Evolutionary conservation across 2,888 invertebrate genomes (phyloP).

Genomic region (Drosophila mimetica): DNA sequence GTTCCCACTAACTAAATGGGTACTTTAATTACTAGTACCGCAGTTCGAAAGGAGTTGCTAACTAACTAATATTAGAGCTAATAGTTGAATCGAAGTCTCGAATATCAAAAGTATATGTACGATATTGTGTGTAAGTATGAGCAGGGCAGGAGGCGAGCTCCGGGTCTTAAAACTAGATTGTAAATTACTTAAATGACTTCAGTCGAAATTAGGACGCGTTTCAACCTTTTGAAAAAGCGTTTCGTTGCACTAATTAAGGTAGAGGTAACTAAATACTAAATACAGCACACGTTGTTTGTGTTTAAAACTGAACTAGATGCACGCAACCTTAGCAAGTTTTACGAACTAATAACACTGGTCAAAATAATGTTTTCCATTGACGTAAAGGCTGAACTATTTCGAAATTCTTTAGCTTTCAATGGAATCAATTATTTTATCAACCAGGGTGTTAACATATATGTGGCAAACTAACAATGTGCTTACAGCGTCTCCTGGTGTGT

Average conservation of each 20-base stretch:
- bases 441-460: not conserved
- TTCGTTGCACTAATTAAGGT: constrained; percentile 60
- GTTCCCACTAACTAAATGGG: constrained; percentile 44
- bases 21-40: constrained; percentile 28
- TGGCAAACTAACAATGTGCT: constrained; percentile 2
- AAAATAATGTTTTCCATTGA: not conserved
- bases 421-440: not conserved
- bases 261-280: constrained; percentile 50
- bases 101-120: constrained; percentile 48
- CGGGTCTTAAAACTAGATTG: constrained; percentile 3
- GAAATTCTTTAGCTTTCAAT: too few relatives aligned
- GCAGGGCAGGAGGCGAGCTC: constrained; percentile 10
- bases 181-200: constrained; percentile 59
- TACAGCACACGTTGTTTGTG: constrained; percentile 60
- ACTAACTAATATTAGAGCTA: constrained; percentile 42
- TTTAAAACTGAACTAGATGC: constrained; percentile 71
- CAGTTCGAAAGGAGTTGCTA: constrained; percentile 31
- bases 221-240: constrained; percentile 63
- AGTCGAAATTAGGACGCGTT: constrained; percentile 74
- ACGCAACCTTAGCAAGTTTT: constrained; percentile 41
- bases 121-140: constrained; percentile 24
- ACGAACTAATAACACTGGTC: constrained; percentile 3
- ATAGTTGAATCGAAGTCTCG: constrained; percentile 30
- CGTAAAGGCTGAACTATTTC: not conserved
- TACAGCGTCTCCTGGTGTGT: constrained; percentile 46